phyloP scores from a whole-genome alignment of 2,113 vertebrate genomes.

The Haemorhous mexicanus region DNA sequence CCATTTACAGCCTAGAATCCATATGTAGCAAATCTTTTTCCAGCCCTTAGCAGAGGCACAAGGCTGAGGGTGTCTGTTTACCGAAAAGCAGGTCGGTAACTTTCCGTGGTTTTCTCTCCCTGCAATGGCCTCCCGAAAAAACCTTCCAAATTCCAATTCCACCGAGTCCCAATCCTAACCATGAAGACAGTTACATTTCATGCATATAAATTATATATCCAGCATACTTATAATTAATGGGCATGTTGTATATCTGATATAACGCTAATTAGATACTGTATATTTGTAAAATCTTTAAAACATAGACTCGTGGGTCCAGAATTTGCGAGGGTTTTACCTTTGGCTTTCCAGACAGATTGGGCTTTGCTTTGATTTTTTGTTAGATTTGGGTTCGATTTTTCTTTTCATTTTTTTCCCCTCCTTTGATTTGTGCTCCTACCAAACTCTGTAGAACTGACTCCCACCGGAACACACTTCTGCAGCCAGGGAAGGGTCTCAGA shows the following conservation, averaged over 20 bases:
- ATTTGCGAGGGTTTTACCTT: conserved; percentile 45
- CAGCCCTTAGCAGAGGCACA: conserved; percentile 10
- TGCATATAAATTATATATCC: conserved; percentile 54
- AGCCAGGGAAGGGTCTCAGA: background rate
- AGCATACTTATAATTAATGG: conserved; percentile 42
- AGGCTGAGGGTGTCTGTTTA: background rate
- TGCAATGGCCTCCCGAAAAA: background rate
- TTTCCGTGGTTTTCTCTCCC: background rate
- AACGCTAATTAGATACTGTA: conserved; percentile 57
- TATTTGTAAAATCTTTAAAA: conserved; percentile 58
- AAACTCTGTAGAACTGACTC: background rate
- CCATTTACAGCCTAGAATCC: background rate
- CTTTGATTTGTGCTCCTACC: background rate
- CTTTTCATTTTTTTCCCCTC: fast-evolving
- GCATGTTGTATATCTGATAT: conserved; percentile 64
- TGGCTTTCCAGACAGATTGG: background rate
- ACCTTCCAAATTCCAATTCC: conserved; percentile 24
- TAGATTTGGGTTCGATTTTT: background rate
- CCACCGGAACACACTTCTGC: background rate
- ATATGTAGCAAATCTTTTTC: background rate
- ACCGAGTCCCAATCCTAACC: background rate
- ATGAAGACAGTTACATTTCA: conserved; percentile 50
- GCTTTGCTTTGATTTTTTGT: background rate
- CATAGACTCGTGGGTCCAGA: conserved; percentile 32
- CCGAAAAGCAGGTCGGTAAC: background rate